Percentiles rank a stretch among this genome's conserved stretches.
These are phyloP conservation scores for Tachuris rubrigastra DNA, from an alignment of 2,113 vertebrate genomes.

Conservation along the genomic window DNA sequence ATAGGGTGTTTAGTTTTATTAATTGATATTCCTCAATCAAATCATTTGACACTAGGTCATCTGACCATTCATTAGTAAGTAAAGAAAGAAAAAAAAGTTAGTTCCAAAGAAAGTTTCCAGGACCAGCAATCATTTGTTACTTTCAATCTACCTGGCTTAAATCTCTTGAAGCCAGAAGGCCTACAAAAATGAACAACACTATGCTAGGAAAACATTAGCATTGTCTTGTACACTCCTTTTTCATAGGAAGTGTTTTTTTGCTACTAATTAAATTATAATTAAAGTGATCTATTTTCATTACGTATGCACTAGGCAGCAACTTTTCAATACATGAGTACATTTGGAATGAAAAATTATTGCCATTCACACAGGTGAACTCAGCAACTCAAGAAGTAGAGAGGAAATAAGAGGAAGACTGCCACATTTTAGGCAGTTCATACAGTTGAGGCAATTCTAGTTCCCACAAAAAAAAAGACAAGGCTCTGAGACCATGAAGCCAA, in stretches of 20 bases:
- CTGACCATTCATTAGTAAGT: background rate
- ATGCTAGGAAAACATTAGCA: background rate
- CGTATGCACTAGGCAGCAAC: fast-evolving
- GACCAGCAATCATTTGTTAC: background rate
- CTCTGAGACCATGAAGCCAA: background rate
- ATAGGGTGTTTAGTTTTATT: background rate
- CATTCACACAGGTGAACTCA: background rate
- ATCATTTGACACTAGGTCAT: fast-evolving
- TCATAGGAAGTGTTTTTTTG: background rate
- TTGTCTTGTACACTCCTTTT: background rate
- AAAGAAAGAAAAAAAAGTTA: background rate
- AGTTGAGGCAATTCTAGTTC: background rate
- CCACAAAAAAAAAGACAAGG: background rate
- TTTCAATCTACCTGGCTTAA: background rate
- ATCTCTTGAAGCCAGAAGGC: background rate
- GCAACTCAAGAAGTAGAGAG: background rate
- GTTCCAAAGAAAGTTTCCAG: background rate
- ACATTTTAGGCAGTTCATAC: background rate
- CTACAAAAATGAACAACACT: background rate
- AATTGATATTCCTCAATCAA: background rate
- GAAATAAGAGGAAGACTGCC: background rate
- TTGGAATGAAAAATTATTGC: background rate
- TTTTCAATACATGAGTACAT: background rate
- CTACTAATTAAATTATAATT: background rate
- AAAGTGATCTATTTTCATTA: background rate